Base-by-base conservation (phyloP, 2,888 invertebrate genomes). In the Sialis fuliginosa region DNA sequence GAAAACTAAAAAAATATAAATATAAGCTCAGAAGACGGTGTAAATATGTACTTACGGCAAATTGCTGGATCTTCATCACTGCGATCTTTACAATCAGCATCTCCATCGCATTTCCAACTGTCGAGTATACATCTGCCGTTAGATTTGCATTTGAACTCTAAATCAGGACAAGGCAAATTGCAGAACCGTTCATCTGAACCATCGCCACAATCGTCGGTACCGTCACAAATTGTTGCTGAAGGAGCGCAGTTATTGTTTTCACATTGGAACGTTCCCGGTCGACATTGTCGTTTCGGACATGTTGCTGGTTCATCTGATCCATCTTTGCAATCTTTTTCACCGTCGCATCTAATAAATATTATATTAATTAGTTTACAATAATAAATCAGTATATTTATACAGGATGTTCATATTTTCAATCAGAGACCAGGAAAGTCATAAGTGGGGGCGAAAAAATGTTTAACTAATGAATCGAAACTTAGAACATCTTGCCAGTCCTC, bases 41-140 rank as follows among this genome's bases (percentile, higher is more conserved):
- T 10, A 42, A 9, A 46, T 35, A 8, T 31, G 22, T 39, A 70
- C 74, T 71, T 63, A 77, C 77, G 81, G 61, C 95, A 95, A 60
- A 90, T 81, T 5, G 73, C 68, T 0, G 90, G 84, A 63, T 89
- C 88, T 66, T 93, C 92, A 61, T 98, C 97, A 47, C 88, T 88
- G 49, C 86, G 87, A 64, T 89, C 89, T 60, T 86, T 88, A 58
- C 89, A 89, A 62, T 97, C 96, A 4, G 92, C 82, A 60, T 96
- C 95, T 13, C 92, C 92, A 59, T 96, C 95, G 58, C 91, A 92
- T 55, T 82, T 82, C 92, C 92, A 92, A 52, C 87, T 83, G 49
- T 83, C 81, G 48, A 91, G 72, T 53, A 92, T 87, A 58, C 92
- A 93, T 22, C 90, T 74, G 1, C 92, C 91, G 55, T 86, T 89